Evolutionary conservation across 2,797 vertebrate species (phyloP).

Genomic region (Pseudomugil tenellus): DNA sequence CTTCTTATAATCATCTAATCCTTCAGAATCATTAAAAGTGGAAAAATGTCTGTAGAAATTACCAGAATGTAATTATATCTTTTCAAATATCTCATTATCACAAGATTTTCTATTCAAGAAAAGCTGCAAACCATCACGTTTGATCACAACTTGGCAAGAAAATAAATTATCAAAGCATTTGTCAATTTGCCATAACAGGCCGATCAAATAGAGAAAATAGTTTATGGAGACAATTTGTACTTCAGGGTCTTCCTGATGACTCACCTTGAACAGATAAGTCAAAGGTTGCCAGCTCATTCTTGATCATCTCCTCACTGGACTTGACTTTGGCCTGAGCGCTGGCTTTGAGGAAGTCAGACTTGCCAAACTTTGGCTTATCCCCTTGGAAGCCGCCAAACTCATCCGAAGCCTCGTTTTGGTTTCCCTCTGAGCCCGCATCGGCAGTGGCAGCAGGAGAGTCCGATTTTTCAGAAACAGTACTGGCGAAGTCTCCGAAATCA

Average conservation of each 20-base stretch:
- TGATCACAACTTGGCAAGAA: not conserved
- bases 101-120: not conserved
- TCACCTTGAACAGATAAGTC: slow-evolving; percentile 98
- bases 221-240: not conserved
- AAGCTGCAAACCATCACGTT: not conserved
- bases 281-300: slow-evolving; percentile 95
- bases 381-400: slow-evolving; percentile 95
- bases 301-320: slow-evolving; percentile 99
- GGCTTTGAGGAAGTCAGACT: slow-evolving; percentile 97
- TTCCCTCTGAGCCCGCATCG: slow-evolving; percentile 59
- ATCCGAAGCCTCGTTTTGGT: slow-evolving; percentile 81
- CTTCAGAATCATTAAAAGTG: not conserved
- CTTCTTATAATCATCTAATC: not conserved
- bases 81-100: no score
- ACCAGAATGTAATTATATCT: not conserved
- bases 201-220: not conserved
- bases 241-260: slow-evolving; percentile 42
- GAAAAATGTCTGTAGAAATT: no score
- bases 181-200: not conserved
- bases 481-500: slow-evolving; percentile 88
- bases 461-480: slow-evolving; percentile 76
- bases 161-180: not conserved
- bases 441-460: slow-evolving; percentile 68
- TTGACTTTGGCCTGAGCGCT: slow-evolving; percentile 94
- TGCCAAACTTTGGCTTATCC: slow-evolving; percentile 97